A percentile compares a stretch with the other conserved stretches of the same genome.
Conservation (phyloP, 2,113 vertebrate genomes). For the Calypte anna region DNA sequence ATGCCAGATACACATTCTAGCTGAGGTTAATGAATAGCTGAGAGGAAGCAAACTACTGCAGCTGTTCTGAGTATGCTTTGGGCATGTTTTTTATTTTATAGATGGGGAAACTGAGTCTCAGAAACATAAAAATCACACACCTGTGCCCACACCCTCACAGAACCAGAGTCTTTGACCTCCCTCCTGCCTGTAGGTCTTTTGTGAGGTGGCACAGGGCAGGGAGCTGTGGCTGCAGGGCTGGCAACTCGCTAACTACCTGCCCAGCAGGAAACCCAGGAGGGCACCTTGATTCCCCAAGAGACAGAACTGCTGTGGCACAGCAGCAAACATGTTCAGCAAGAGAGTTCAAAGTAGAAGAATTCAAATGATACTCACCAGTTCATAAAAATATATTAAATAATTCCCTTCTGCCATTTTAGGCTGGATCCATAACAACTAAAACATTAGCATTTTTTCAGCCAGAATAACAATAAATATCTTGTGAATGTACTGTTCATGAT, state of each 20-base stretch:
- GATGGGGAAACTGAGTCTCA: not conserved
- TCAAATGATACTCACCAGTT: not conserved
- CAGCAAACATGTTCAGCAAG: not conserved
- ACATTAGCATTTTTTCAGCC: not conserved
- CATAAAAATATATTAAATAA: not conserved
- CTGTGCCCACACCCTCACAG: not conserved
- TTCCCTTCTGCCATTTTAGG: too few species aligned
- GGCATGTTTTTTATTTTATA: not conserved
- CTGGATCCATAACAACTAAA: not conserved
- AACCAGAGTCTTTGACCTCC: not conserved
- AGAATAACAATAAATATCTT: not conserved
- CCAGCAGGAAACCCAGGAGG: not conserved
- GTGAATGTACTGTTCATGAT: not conserved
- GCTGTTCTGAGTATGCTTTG: not conserved
- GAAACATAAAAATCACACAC: not conserved
- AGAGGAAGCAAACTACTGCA: not conserved
- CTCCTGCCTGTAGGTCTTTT: rapidly evolving
- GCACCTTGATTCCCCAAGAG: not conserved
- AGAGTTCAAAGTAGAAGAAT: not conserved
- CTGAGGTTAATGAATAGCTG: not conserved
- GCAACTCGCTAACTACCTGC: rapidly evolving
- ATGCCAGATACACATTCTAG: not conserved
- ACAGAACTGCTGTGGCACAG: not conserved
- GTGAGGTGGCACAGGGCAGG: not conserved
- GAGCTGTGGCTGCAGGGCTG: not conserved